A percentile compares a stretch with the other conserved stretches of the same genome.
Conservation (phyloP, 2,797 vertebrate species). For the Hyperoplus immaculatus region DNA sequence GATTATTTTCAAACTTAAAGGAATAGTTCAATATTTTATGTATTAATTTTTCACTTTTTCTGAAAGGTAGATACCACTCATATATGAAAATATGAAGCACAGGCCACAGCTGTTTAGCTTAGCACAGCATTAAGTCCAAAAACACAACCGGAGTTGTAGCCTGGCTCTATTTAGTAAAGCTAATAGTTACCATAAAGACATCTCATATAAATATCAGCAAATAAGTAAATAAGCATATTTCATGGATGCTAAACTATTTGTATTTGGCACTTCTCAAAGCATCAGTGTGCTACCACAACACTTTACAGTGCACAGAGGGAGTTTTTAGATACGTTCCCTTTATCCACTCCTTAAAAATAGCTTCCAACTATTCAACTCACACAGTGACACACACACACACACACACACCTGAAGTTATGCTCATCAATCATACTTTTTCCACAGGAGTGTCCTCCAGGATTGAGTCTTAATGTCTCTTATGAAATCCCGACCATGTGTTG, state of each 20-base stretch:
- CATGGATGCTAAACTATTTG: conserved; percentile 11
- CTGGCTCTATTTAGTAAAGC: background rate
- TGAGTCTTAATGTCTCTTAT: conserved; percentile 79
- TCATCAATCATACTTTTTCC: conserved; percentile 84
- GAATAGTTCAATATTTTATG: background rate
- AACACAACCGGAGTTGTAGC: background rate
- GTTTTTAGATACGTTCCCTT: conserved; percentile 30
- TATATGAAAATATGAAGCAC: too few relatives aligned
- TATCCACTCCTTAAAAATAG: conserved; percentile 27
- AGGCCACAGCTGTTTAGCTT: background rate
- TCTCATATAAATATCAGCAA: background rate
- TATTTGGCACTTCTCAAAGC: conserved; percentile 24
- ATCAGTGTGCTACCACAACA: conserved; percentile 6
- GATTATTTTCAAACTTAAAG: background rate
- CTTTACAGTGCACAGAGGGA: conserved; percentile 27
- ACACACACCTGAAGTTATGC: conserved; percentile 52
- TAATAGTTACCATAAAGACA: conserved; percentile 1
- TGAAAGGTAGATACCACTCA: background rate
- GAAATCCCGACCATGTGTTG: conserved; percentile 82
- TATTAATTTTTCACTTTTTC: background rate
- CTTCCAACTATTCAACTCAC: conserved; percentile 16
- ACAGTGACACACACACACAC: conserved; percentile 6
- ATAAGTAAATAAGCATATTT: background rate
- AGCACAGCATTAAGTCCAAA: background rate
- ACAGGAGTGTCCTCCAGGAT: conserved; percentile 75